A percentile compares a stretch with the other conserved stretches of the same genome.
Conservation (phyloP, 2,888 invertebrate genomes). For the Athalia cordata region DNA sequence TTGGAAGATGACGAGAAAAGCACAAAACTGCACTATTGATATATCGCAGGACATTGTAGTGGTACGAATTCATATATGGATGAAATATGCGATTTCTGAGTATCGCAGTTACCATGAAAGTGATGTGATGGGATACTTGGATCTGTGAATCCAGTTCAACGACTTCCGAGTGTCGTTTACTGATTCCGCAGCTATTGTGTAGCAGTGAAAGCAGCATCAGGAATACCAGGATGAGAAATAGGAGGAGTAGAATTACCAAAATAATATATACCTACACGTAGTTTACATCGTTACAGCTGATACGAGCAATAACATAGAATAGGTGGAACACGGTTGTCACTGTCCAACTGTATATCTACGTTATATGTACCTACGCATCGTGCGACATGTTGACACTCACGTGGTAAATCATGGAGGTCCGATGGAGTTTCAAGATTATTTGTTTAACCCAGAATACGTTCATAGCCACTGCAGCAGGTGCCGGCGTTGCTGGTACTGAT, state of each 20-base stretch:
- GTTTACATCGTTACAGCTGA: conserved; percentile 6
- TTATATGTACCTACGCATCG: not conserved
- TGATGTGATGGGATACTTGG: not conserved
- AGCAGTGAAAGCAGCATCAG: not conserved
- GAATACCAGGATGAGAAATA: not conserved
- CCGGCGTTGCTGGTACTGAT: not conserved
- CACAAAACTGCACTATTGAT: too few species aligned
- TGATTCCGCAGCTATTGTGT: not conserved
- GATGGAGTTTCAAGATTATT: conserved; percentile 17
- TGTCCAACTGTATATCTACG: too few species aligned
- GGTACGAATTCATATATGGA: too few species aligned
- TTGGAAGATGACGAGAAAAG: too few species aligned
- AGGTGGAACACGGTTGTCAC: not conserved
- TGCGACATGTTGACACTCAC: conserved; percentile 28
- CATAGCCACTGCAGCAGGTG: not conserved
- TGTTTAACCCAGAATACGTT: conserved; percentile 31
- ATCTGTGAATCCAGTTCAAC: not conserved
- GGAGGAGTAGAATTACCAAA: too few species aligned
- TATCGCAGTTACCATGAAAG: too few species aligned
- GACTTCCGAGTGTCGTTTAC: not conserved
- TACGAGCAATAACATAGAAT: conserved; percentile 7
- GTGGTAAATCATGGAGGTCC: conserved; percentile 37
- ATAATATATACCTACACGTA: not conserved
- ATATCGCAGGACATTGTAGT: too few species aligned
- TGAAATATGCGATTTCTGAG: too few species aligned